Evolutionary conservation across 1,140 invertebrate species (phyloP).

Genomic region (Diplogasteroides magnus): DNA sequence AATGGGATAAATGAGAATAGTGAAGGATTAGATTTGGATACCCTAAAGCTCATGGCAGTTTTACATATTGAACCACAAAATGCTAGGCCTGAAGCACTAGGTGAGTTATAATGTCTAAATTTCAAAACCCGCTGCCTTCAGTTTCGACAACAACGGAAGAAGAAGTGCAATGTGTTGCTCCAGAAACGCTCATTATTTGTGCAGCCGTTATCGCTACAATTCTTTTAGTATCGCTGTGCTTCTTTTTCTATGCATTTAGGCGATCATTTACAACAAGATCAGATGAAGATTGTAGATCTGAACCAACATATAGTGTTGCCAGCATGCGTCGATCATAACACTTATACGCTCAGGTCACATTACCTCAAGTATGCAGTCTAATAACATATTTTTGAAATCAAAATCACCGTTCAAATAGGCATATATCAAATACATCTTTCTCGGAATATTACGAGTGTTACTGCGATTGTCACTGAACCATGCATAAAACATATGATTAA

Average conservation of each 20-base stretch:
- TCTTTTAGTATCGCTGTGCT: neutral
- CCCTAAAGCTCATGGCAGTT: slow-evolving; percentile 7
- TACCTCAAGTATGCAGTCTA: too few species aligned
- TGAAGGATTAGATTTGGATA: neutral
- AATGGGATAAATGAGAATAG: slow-evolving; percentile 4
- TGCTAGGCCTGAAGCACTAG: slow-evolving; percentile 8
- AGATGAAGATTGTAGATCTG: neutral
- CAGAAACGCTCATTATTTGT: neutral
- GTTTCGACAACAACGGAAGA: too few species aligned
- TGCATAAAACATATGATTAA: too few species aligned
- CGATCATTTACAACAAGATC: neutral
- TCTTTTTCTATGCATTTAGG: neutral
- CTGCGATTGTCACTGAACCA: too few species aligned
- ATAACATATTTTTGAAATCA: too few species aligned
- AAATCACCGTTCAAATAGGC: too few species aligned
- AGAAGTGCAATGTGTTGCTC: neutral
- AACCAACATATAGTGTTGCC: neutral
- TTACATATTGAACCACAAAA: slow-evolving; percentile 19
- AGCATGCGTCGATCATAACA: neutral
- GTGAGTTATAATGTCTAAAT: neutral
- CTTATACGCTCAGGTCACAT: too few species aligned
- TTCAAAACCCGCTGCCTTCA: neutral
- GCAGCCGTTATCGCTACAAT: neutral
- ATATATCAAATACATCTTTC: too few species aligned
- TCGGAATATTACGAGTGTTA: too few species aligned